Evolutionary conservation across 2,797 vertebrate species (phyloP).

Genomic region (Kryptopterus vitreolus): DNA sequence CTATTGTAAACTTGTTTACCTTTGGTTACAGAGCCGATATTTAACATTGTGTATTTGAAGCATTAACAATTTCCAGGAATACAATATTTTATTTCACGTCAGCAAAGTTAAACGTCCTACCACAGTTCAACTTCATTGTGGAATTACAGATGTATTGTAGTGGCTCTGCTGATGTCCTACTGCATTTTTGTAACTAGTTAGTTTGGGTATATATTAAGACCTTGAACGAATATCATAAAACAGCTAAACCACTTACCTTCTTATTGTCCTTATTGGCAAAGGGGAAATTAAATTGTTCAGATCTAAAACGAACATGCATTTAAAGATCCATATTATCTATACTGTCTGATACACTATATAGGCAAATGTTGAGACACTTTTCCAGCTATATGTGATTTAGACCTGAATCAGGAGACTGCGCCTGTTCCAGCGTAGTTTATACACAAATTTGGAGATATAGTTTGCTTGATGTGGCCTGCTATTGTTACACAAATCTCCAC

Average conservation of each 20-base stretch:
- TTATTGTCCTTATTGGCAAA: slow-evolving; percentile 4
- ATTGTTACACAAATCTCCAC: too few relatives aligned
- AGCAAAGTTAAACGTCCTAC: not conserved
- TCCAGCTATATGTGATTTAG: too few relatives aligned
- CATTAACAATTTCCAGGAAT: not conserved
- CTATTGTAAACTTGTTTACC: too few relatives aligned
- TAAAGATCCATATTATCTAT: too few relatives aligned
- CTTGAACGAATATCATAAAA: slow-evolving; percentile 19
- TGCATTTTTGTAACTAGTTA: slow-evolving; percentile 31
- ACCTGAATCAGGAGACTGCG: too few relatives aligned
- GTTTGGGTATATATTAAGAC: slow-evolving; percentile 37
- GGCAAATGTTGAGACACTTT: too few relatives aligned
- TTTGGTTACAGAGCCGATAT: not conserved
- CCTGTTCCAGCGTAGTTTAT: too few relatives aligned
- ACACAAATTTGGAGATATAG: too few relatives aligned
- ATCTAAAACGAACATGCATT: too few relatives aligned
- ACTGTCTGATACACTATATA: too few relatives aligned
- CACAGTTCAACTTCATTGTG: slow-evolving; percentile 28
- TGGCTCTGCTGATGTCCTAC: not conserved
- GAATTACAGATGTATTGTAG: slow-evolving; percentile 38
- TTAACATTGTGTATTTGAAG: too few relatives aligned
- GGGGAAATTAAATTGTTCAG: not conserved
- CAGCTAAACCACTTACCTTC: slow-evolving; percentile 15
- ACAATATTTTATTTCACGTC: not conserved
- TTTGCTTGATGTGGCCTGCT: too few relatives aligned